A percentile compares a stretch with the other conserved stretches of the same genome.
These are phyloP conservation scores for Avahi laniger DNA, from an alignment of 2,797 vertebrate genomes.

Conservation along the genomic window DNA sequence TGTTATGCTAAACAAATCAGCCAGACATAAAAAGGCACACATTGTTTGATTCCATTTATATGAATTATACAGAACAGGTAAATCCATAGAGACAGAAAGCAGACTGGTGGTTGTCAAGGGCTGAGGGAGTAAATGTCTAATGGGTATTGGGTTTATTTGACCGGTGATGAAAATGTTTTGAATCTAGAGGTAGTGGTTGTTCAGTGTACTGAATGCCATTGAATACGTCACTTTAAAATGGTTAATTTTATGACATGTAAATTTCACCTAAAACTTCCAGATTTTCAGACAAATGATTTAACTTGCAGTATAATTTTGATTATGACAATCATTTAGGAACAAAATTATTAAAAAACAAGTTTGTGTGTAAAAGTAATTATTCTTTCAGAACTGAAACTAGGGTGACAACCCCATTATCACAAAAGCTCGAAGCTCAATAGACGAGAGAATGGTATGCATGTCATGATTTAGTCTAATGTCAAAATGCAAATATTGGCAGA, in stretches of 20 bases:
- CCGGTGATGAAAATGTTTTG: neutral
- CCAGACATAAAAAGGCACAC: neutral
- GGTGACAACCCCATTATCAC: neutral
- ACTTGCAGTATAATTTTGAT: neutral
- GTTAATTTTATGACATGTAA: neutral
- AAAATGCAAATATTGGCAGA: neutral
- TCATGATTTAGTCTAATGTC: neutral
- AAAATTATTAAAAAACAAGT: neutral
- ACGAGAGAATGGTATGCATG: neutral
- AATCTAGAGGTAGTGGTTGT: neutral
- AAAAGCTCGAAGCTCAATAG: neutral
- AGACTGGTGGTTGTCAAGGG: neutral
- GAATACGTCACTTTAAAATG: neutral
- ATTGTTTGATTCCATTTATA: neutral
- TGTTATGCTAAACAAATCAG: neutral
- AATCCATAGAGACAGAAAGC: neutral
- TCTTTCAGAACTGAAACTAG: neutral
- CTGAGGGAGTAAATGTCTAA: neutral
- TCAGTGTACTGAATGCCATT: neutral
- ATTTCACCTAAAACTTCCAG: neutral
- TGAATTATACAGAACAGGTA: neutral
- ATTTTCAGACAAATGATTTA: neutral
- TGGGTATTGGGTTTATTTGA: neutral
- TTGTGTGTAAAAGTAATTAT: neutral
- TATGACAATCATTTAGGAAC: neutral